phyloP scores from a whole-genome alignment of 1,140 invertebrate species.

The Drosophila ironensis region DNA sequence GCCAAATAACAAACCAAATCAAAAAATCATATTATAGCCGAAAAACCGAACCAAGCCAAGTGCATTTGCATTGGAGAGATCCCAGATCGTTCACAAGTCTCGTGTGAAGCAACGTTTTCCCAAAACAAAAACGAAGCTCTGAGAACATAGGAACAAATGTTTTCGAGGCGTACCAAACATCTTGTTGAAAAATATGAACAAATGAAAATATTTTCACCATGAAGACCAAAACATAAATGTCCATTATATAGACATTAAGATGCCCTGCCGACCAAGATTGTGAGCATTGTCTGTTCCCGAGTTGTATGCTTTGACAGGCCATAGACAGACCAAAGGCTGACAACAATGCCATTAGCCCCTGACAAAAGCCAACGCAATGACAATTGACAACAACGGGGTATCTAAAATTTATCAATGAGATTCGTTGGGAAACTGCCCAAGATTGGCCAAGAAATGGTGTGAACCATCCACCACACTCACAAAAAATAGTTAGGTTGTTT shows the following conservation, averaged over 20 bases:
- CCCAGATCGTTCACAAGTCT: slow-evolving; percentile 7
- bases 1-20: slow-evolving; percentile 53
- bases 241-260: slow-evolving; percentile 64
- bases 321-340: slow-evolving; percentile 55
- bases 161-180: slow-evolving; percentile 41
- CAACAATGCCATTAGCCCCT: slow-evolving; percentile 71
- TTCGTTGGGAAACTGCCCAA: slow-evolving; percentile 28
- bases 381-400: slow-evolving; percentile 60
- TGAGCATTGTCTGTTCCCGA: slow-evolving; percentile 50
- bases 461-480: slow-evolving; percentile 40
- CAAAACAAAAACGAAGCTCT: slow-evolving; percentile 9
- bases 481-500: no score
- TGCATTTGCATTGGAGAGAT: slow-evolving; percentile 64
- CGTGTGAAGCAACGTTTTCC: slow-evolving; percentile 71
- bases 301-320: slow-evolving; percentile 73
- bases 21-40: slow-evolving; percentile 33
- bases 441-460: slow-evolving; percentile 52
- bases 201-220: slow-evolving; percentile 60
- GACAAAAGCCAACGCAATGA: slow-evolving; percentile 55
- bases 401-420: slow-evolving; percentile 55
- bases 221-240: slow-evolving; percentile 44
- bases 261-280: slow-evolving; percentile 6
- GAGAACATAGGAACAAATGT: slow-evolving; percentile 29
- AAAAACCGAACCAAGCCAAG: slow-evolving; percentile 55
- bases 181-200: slow-evolving; percentile 77